Percentiles rank a stretch among this genome's conserved stretches.
phyloP scores from a whole-genome alignment of 2,113 vertebrate genomes.

The Pituophis catenifer region DNA sequence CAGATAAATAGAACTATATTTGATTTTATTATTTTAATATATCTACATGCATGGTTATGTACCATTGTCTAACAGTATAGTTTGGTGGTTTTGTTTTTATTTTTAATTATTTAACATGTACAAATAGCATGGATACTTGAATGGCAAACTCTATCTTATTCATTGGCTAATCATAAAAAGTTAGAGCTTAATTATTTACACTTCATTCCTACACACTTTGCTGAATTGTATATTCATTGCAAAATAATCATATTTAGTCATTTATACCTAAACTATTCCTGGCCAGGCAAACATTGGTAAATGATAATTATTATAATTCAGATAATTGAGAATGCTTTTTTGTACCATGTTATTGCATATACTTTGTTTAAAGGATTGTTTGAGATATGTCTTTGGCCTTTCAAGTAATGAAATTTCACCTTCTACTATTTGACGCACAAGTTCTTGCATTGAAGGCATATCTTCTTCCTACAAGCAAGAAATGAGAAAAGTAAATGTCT shows the following conservation, averaged over 20 bases:
- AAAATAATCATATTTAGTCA: background rate
- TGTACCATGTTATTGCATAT: slow-evolving; percentile 58
- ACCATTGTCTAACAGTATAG: background rate
- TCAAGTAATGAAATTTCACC: slow-evolving; percentile 51
- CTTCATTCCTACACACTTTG: background rate
- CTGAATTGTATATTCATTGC: background rate
- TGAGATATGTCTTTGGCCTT: slow-evolving; percentile 49
- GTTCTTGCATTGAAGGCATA: slow-evolving; percentile 54
- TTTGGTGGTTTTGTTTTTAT: background rate
- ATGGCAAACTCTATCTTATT: background rate
- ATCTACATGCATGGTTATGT: background rate
- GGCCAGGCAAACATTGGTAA: slow-evolving; percentile 84
- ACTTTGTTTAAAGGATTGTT: slow-evolving; percentile 38
- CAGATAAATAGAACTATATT: background rate
- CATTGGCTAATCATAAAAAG: background rate
- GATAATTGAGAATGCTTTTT: slow-evolving; percentile 71
- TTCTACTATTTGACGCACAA: slow-evolving; percentile 56
- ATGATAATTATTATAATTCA: slow-evolving; percentile 80
- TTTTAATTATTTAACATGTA: background rate
- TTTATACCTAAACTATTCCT: slow-evolving; percentile 59
- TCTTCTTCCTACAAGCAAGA: slow-evolving; percentile 49
- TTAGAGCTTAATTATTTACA: background rate
- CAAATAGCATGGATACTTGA: background rate
- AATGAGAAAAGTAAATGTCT: background rate
- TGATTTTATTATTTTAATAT: background rate